Evolutionary conservation across 2,113 vertebrate genomes (phyloP), one percentile per base, ranked within the genome.

Genomic region (Fulica atra): DNA sequence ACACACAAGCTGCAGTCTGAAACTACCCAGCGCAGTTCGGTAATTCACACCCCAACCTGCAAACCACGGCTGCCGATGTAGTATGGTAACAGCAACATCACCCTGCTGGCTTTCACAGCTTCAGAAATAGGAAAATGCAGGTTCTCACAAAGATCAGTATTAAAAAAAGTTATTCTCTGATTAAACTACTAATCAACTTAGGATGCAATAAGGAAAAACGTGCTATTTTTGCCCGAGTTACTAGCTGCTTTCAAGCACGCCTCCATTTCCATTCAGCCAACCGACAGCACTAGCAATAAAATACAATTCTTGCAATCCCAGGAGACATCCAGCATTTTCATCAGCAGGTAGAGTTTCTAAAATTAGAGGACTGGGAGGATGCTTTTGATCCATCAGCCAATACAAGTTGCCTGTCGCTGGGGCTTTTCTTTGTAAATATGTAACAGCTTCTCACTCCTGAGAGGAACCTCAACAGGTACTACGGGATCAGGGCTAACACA

Each of bases 41-140:
- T 3, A 19, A 25, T 28, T 80, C 36, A 20, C 1, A 70, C 4
- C 26, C 38, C 44, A 57, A 16, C 20, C 51, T 53, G 11, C 6
- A 29, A 54, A 73, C 60, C 63, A 44, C 51, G n/a, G 42, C 5
- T 16, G 26, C 70, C 4, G 4, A 23, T 10, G 33, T 64, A 50
- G 7, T 17, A 68, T 3, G 0, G 0, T 2, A 31, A 38, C 13
- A 61, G 50, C 15, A 77, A 65, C 38, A 74, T 12, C 29, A 17
- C 31, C 26, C 63, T 20, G 59, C 29, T n/a, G 33, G 18, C 16
- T 80, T 92, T 31, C 6, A 40, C 10, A 53, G 28, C 59, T 83
- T 51, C 59, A 59, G 21, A 56, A 95, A 53, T 4, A 29, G 53
- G 0, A 2, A 5, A 29, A 38, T 28, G 33, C 44, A 56, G 0